Conservation (phyloP, 2,113 vertebrate genomes). For the Eurystomus gularis region DNA sequence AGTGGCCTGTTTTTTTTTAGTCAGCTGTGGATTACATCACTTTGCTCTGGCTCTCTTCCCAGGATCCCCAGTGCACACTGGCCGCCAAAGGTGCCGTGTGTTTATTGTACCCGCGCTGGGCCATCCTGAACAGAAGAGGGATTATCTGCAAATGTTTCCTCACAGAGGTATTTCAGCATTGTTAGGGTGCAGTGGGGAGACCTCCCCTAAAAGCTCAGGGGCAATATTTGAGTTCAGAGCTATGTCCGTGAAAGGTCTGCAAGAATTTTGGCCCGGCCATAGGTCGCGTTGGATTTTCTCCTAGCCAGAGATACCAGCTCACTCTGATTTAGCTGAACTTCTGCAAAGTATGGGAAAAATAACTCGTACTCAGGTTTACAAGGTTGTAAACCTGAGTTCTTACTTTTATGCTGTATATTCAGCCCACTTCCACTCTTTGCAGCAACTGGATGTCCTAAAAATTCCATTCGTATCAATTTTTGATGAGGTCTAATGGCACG, state of each 20-base stretch:
- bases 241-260: not conserved
- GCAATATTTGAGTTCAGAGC: not conserved
- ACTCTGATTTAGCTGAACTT: not conserved
- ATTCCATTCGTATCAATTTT: not conserved
- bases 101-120: not conserved
- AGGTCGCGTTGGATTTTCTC: not conserved
- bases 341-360: not conserved
- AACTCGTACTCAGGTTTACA: not conserved
- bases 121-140: not conserved
- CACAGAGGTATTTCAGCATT: not conserved
- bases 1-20: not conserved
- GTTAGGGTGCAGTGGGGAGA: not conserved
- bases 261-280: not conserved
- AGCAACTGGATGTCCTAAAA: not conserved
- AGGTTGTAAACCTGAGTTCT: not conserved
- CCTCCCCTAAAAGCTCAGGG: not conserved
- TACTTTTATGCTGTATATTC: not conserved
- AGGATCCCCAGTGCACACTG: not conserved
- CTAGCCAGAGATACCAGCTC: not conserved
- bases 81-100: fast-evolving
- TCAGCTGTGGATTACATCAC: not conserved
- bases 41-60: not conserved
- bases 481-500: not conserved
- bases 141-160: not conserved
- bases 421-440: not conserved